Evolutionary conservation across 92 coral and sea anemone species (phyloP).

Genomic region (Micromussa lordhowensis): DNA sequence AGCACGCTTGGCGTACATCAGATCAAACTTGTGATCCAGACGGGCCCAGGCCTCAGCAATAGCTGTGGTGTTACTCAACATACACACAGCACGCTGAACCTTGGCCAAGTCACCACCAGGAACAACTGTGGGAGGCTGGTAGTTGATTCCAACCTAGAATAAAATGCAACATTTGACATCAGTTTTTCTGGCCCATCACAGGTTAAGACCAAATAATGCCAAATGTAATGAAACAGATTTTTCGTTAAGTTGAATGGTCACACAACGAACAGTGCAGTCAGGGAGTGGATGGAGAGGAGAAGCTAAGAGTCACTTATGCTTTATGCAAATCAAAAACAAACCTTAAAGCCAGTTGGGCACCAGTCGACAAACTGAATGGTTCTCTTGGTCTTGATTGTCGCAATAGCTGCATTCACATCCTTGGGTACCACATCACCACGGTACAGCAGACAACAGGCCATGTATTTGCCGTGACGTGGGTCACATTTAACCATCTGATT

Average conservation of each 20-base stretch:
- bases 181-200: no score
- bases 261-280: no score
- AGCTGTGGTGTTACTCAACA: slow-evolving; percentile 95
- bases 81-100: slow-evolving; percentile 93
- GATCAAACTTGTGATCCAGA: slow-evolving; percentile 85
- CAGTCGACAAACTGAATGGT: slow-evolving; percentile 95
- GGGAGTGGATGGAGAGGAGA: no score
- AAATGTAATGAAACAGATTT: no score
- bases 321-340: no score
- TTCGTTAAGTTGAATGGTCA: no score
- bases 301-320: no score
- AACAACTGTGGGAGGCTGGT: slow-evolving; percentile 88
- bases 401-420: slow-evolving; percentile 93
- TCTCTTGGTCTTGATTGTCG: slow-evolving; percentile 90
- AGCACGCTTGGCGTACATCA: slow-evolving; percentile 94
- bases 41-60: slow-evolving; percentile 92
- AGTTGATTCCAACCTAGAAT: slow-evolving; percentile 80
- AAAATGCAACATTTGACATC: no score
- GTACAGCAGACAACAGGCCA: slow-evolving; percentile 94
- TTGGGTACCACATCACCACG: slow-evolving; percentile 96
- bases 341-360: slow-evolving; percentile 94
- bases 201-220: no score
- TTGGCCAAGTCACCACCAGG: slow-evolving; percentile 96
- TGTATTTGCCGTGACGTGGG: slow-evolving; percentile 94
- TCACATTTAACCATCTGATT: slow-evolving; percentile 94